A percentile compares a stretch with the other conserved stretches of the same genome.
Evolutionary conservation across 2,113 vertebrate genomes (phyloP).

Genomic region (Gobiocypris rarus): DNA sequence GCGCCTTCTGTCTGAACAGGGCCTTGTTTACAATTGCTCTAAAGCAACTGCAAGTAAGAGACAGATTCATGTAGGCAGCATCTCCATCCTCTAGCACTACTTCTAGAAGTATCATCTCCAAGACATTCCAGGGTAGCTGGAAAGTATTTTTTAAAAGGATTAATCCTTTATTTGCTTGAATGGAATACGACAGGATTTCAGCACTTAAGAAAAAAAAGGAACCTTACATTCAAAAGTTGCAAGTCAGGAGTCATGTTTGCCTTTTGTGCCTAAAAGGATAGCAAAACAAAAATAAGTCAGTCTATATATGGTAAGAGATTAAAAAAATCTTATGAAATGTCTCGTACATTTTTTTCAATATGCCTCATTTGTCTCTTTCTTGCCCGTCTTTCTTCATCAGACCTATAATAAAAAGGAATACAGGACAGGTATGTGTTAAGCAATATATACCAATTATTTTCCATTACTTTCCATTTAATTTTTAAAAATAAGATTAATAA

Average conservation of each 20-base stretch:
- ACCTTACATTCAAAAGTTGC: neutral
- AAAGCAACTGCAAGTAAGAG: neutral
- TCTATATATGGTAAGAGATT: neutral
- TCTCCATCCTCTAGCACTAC: neutral
- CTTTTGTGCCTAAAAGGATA: constrained; percentile 10
- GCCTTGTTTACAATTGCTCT: neutral
- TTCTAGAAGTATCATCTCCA: neutral
- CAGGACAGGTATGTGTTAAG: neutral
- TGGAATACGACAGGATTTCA: neutral
- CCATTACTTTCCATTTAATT: too few relatives aligned
- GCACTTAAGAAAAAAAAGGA: neutral
- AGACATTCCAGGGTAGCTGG: neutral
- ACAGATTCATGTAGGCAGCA: neutral
- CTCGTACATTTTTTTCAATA: neutral
- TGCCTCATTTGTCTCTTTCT: neutral
- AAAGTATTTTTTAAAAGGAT: constrained; percentile 2
- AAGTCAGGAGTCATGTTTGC: neutral
- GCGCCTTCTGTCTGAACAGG: neutral
- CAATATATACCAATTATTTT: neutral
- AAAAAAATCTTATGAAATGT: too few relatives aligned
- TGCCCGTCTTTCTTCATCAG: neutral
- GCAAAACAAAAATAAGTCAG: neutral
- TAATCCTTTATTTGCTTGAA: neutral
- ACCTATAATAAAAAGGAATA: neutral
- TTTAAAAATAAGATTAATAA: too few relatives aligned